Evolutionary conservation across 2,113 vertebrate genomes (phyloP), one percentile per base, ranked within the genome.

Genomic region (Bujurquina vittata): DNA sequence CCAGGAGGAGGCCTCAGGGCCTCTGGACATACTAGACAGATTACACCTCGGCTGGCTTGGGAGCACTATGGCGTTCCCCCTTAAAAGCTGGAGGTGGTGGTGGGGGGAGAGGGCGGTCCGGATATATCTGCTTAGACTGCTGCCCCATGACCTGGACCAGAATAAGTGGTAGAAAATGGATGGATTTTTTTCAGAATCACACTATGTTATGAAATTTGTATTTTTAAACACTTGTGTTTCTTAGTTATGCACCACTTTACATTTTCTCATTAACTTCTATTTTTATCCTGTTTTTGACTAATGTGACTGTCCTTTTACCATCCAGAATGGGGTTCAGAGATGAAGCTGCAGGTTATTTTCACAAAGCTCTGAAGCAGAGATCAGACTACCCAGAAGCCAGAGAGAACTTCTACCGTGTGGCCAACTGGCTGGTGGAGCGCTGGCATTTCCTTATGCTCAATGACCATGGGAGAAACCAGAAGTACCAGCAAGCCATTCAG

Each of bases 391-490:
- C 88, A 3, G 98, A 99, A 35, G 98, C 98, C 37, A 98, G 95
- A 88, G 98, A 99, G 94, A 99, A 99, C 89, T 99, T 99, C 89
- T 97, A 99, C 88, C 96, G 98, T 0, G 97, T 99, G 84, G 98
- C 98, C 3, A 99, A 99, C 95, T 99, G 98, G 98, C 94, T 99
- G 86, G 98, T 99, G 84, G 98, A 99, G 80, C 97, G 98, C 67
- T 99, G 98, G 98, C 98, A 99, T 87, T 99, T 99, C 93, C 92
- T 99, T 29, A 99, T 99, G 98, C 97, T 99, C 73, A 99, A 99
- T 1, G 98, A 99, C 87, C 93, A 83, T n/a, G 95, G 90, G 62
- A 96, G 97, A 88, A 99, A 99, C 88, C 91, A 86, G n/a, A 94
- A 96, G 75, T 99, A 99, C 90, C 96, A 97, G 20, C 95, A 95